Evolutionary conservation across 2,888 invertebrate genomes (phyloP).

Genomic region (Eristalis intricaria): DNA sequence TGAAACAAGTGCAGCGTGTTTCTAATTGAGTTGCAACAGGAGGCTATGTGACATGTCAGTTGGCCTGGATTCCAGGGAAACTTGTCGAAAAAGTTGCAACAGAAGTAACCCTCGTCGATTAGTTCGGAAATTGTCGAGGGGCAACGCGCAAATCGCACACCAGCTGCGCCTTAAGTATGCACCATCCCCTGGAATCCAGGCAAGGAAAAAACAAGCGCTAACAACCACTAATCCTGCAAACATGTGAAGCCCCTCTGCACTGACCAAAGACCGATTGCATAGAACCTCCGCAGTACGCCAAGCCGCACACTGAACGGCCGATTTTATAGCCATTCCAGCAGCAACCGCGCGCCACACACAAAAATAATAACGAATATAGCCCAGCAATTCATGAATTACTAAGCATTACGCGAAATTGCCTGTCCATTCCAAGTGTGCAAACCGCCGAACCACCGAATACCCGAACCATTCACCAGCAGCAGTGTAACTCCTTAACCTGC

Average conservation of each 20-base stretch:
- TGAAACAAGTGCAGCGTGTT: neutral
- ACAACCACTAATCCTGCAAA: neutral
- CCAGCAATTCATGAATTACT: conserved; percentile 25
- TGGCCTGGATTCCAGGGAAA: too few species aligned
- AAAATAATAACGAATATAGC: neutral
- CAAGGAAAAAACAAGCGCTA: neutral
- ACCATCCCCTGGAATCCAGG: neutral
- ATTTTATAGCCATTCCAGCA: neutral
- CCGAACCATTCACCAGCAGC: neutral
- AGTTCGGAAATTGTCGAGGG: neutral
- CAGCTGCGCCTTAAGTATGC: neutral
- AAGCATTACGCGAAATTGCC: conserved; percentile 31
- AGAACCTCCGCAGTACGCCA: neutral
- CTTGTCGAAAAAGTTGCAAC: neutral
- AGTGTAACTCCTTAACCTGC: conserved; percentile 18
- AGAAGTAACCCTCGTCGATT: too few species aligned
- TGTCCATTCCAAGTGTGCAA: conserved; percentile 14
- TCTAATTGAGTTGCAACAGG: neutral
- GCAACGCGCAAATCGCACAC: neutral
- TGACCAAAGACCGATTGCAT: neutral
- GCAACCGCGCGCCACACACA: too few species aligned
- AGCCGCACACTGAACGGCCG: neutral
- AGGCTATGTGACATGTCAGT: neutral
- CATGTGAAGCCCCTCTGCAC: neutral
- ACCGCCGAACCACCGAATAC: neutral